These are phyloP conservation scores for Dermochelys coriacea DNA, from an alignment of 2,797 vertebrate genomes.

Conservation along the genomic window DNA sequence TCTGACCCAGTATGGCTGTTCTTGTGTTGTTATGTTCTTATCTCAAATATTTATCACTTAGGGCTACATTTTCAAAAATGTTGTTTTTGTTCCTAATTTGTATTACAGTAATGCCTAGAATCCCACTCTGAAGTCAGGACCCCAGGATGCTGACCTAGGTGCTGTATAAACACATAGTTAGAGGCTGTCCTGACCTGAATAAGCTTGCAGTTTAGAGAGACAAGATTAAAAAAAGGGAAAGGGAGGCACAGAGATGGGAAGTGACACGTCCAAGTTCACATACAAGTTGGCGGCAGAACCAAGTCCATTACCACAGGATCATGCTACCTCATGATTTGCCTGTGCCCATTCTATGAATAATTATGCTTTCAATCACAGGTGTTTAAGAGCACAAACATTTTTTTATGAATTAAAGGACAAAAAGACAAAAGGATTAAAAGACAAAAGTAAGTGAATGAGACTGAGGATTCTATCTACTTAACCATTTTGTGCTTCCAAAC, in stretches of 20 bases:
- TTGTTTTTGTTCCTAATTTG: too few relatives aligned
- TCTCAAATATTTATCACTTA: too few relatives aligned
- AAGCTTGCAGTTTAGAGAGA: neutral
- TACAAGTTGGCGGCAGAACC: slow-evolving; percentile 1
- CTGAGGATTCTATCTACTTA: slow-evolving; percentile 17
- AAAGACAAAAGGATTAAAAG: too few relatives aligned
- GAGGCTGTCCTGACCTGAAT: neutral
- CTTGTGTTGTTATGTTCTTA: too few relatives aligned
- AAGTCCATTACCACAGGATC: neutral
- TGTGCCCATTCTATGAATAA: neutral
- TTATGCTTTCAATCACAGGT: neutral
- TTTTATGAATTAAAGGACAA: slow-evolving; percentile 45
- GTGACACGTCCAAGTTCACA: neutral
- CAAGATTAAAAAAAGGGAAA: neutral
- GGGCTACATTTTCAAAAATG: too few relatives aligned
- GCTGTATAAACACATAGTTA: neutral
- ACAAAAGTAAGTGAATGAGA: slow-evolving; percentile 2
- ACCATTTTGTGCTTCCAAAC: neutral
- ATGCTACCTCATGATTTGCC: slow-evolving; percentile 17
- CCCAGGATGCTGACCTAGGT: neutral
- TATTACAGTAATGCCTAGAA: neutral
- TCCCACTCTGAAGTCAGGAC: neutral
- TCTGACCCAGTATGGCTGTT: too few relatives aligned
- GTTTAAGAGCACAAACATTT: slow-evolving; percentile 51
- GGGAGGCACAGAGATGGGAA: neutral